phyloP scores from a whole-genome alignment of 2,888 invertebrate genomes.

The Linyphia triangularis region DNA sequence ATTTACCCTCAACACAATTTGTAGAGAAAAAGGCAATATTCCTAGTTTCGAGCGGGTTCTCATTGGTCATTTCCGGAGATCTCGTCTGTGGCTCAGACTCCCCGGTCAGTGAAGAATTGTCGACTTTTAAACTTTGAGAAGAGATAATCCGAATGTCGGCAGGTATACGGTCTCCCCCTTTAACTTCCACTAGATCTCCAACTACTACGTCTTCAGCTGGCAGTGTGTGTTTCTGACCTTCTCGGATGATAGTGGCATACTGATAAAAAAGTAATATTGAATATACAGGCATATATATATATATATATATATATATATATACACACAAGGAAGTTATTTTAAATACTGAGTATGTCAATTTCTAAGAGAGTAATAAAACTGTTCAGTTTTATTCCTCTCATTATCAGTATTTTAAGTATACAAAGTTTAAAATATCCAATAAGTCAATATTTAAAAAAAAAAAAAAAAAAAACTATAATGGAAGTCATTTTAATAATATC shows the following conservation, averaged over 20 bases:
- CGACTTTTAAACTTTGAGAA: conserved; percentile 96
- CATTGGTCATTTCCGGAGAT: conserved; percentile 93
- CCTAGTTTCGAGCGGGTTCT: conserved; percentile 96
- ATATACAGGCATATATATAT: background rate
- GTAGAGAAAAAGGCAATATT: conserved; percentile 97
- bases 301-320: background rate
- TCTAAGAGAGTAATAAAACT: no score
- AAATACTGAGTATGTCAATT: no score
- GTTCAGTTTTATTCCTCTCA: no score
- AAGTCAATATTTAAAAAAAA: no score
- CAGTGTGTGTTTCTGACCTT: conserved; percentile 81
- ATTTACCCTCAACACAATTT: conserved; percentile 92
- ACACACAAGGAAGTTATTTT: no score
- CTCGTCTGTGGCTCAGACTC: conserved; percentile 97
- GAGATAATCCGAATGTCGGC: conserved; percentile 98
- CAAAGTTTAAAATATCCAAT: no score
- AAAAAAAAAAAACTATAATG: no score
- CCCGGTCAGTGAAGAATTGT: conserved; percentile 96
- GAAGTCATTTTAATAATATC: no score
- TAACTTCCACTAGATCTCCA: conserved; percentile 98
- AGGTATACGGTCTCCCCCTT: conserved; percentile 99
- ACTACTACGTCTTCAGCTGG: conserved; percentile 89
- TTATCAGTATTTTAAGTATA: no score
- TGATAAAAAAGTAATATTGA: conserved; percentile 79
- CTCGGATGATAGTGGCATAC: conserved; percentile 89